A percentile compares a stretch with the other conserved stretches of the same genome.
phyloP scores from a whole-genome alignment of 2,113 vertebrate species.

The Bostrychus sinensis region DNA sequence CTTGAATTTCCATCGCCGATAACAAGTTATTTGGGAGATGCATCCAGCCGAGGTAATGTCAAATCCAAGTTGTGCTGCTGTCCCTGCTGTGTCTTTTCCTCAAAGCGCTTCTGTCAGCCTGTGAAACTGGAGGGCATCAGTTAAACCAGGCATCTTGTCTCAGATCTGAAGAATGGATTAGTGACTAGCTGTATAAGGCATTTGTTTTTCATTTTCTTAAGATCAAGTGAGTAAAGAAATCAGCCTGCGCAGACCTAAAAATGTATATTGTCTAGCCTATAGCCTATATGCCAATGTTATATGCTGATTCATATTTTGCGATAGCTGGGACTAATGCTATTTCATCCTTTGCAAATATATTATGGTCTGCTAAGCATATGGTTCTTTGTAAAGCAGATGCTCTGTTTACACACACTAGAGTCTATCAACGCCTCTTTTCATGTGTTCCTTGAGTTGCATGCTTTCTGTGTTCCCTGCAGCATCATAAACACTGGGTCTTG shows the following conservation, averaged over 20 bases:
- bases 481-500: constrained; percentile 15
- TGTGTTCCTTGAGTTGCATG: not conserved
- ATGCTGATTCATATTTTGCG: too few relatives aligned
- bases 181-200: constrained; percentile 6
- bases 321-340: too few relatives aligned
- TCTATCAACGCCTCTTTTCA: constrained; percentile 4
- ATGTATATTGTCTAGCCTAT: too few relatives aligned
- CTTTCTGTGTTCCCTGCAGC: constrained; percentile 12
- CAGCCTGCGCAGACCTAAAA: too few relatives aligned
- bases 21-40: not conserved
- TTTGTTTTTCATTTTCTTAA: constrained; percentile 44
- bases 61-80: not conserved
- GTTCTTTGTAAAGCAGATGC: too few relatives aligned
- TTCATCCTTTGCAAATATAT: too few relatives aligned
- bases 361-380: too few relatives aligned
- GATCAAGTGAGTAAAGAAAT: constrained; percentile 30
- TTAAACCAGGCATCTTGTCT: constrained; percentile 40
- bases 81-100: constrained; percentile 1
- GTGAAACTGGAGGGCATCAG: constrained; percentile 25
- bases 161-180: constrained; percentile 40
- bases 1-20: not conserved
- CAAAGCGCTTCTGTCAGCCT: constrained; percentile 10
- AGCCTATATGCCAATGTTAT: too few relatives aligned
- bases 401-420: too few relatives aligned
- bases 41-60: not conserved